Base-by-base conservation (phyloP, 2,113 vertebrate species). In the Fulmarus glacialis region DNA sequence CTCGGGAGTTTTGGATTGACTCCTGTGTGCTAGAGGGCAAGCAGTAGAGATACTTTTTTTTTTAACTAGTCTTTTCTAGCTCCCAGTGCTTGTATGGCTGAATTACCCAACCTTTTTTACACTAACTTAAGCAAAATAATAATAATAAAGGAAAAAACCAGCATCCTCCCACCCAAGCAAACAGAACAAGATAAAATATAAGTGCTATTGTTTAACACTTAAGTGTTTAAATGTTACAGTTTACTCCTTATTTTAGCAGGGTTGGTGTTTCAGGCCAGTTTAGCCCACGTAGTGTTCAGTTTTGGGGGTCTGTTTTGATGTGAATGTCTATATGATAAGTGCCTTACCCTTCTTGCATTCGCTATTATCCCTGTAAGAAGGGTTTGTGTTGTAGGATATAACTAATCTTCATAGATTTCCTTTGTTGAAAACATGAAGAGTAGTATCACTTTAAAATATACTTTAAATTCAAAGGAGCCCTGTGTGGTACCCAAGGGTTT, bases 201-300 rank as follows among this genome's bases (percentile, higher is more conserved):
- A 75, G 6, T 68, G 45, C 24, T 92, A 0, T 24, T 56, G 45
- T 79, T 85, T 52, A 71, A 47, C 9, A 42, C 12, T 15, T 15
- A 68, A 38, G 19, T 40, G n/a, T 18, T 84, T 56, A 58, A 56
- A n/a, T 68, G 10, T 85, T 85, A 6, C 19, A 12, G 4, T 59
- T 85, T 48, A 55, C 9, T 83, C n/a, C 19, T 58, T 70, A 22
- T 71, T 77, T 90, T 71, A 32, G 24, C 14, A 55, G 12, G 15
- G 5, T 34, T 82, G 42, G 18, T 82, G 8, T 36, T 86, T 90
- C 47, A 71, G 45, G 32, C 30, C 21, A 27, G 34, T 81, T 94
- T 60, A 93, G 5, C 62, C 45, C 34, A 24, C 0, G 0, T 4
- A 40, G 22, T 14, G 21, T 43, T 77, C 24, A 24, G 9, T 52